Conservation (phyloP, 2,113 vertebrate genomes). For the Dicaeum eximium region DNA sequence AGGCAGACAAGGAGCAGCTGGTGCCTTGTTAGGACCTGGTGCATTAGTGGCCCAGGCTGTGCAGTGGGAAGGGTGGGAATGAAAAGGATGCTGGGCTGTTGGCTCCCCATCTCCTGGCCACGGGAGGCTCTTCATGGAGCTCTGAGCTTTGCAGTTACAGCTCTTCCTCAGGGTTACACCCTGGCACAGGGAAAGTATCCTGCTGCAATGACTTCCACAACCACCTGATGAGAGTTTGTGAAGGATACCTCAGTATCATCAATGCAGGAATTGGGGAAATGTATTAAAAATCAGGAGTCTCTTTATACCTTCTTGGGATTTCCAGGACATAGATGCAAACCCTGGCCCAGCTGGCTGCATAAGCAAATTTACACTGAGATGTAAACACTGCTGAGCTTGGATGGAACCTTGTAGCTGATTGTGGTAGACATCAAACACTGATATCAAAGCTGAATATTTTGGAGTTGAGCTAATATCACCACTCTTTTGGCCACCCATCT, state of each 20-base stretch:
- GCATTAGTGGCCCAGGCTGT: background rate
- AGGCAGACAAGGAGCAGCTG: background rate
- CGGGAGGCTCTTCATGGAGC: rapidly evolving
- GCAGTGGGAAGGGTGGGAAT: background rate
- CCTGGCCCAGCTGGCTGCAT: background rate
- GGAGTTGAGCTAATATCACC: background rate
- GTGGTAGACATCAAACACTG: background rate
- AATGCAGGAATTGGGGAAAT: background rate
- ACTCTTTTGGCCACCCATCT: background rate
- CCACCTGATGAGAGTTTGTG: background rate
- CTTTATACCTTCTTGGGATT: background rate
- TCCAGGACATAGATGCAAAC: background rate
- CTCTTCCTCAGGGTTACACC: background rate
- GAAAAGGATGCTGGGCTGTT: background rate
- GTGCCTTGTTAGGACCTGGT: background rate
- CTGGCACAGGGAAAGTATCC: background rate
- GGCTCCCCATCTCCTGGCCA: background rate
- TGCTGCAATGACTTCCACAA: background rate
- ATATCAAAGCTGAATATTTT: background rate
- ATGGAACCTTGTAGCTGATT: background rate
- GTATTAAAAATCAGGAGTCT: background rate
- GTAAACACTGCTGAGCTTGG: background rate
- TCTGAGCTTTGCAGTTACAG: background rate
- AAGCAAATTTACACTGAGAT: background rate
- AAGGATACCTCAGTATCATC: background rate